These are phyloP conservation scores for Tipula helvola DNA, from an alignment of 2,888 invertebrate genomes.

Conservation along the genomic window DNA sequence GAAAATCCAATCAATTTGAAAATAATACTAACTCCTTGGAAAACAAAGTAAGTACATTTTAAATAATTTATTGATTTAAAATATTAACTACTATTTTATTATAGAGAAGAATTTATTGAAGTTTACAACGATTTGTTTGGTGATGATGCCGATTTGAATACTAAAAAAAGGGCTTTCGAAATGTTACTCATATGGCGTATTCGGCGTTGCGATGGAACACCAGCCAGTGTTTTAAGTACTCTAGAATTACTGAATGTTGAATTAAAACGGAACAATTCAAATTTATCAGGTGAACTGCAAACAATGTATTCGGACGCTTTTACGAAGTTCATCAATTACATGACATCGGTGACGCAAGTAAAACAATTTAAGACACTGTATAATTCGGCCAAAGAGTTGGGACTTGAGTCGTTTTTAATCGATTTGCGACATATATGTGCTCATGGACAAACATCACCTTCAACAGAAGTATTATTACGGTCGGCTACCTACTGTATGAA, in stretches of 20 bases:
- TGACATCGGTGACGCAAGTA: slow-evolving; percentile 32
- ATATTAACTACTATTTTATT: slow-evolving; percentile 9
- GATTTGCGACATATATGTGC: slow-evolving; percentile 33
- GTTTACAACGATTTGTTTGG: slow-evolving; percentile 29
- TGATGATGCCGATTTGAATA: slow-evolving; percentile 16
- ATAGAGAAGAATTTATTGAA: slow-evolving; percentile 27
- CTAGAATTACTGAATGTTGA: slow-evolving; percentile 26
- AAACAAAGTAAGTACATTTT: slow-evolving; percentile 13
- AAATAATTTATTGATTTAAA: background rate
- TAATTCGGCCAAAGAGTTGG: slow-evolving; percentile 28
- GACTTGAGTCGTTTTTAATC: slow-evolving; percentile 32
- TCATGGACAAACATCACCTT: slow-evolving; percentile 30
- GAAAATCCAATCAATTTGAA: background rate
- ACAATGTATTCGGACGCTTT: slow-evolving; percentile 29
- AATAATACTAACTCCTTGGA: slow-evolving; percentile 15
- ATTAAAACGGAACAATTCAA: slow-evolving; percentile 22
- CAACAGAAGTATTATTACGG: slow-evolving; percentile 24
- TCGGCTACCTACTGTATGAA: slow-evolving; percentile 27
- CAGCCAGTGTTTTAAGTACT: slow-evolving; percentile 31
- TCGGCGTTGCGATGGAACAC: slow-evolving; percentile 28
- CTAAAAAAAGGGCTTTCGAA: slow-evolving; percentile 21
- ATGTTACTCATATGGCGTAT: slow-evolving; percentile 29
- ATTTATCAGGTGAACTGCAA: slow-evolving; percentile 18
- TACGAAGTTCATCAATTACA: slow-evolving; percentile 33
- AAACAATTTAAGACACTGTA: slow-evolving; percentile 31